Evolutionary conservation across 2,113 vertebrate species (phyloP).

Genomic region (Pandion haliaetus): DNA sequence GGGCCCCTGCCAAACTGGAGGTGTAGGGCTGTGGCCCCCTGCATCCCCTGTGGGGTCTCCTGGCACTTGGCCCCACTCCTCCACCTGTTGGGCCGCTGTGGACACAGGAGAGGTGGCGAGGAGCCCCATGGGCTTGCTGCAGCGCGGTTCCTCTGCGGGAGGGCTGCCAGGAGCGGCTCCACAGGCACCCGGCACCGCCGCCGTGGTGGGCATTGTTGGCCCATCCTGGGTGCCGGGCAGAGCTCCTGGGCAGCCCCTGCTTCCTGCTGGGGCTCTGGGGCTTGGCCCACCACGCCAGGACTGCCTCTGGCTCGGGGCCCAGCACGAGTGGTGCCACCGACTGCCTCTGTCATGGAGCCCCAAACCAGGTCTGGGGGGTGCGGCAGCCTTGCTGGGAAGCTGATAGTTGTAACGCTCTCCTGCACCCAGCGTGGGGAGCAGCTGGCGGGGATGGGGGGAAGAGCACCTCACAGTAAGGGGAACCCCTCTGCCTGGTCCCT

Average conservation of each 20-base stretch:
- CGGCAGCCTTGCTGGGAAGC: neutral
- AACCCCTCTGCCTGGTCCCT: accelerated
- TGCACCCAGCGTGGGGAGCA: neutral
- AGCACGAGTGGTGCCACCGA: neutral
- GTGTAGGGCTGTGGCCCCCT: neutral
- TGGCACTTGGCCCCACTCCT: neutral
- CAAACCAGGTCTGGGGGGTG: neutral
- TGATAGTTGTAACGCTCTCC: neutral
- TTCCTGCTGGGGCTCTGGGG: neutral
- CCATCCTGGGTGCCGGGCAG: neutral
- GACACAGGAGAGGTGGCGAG: neutral
- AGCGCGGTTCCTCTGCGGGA: accelerated
- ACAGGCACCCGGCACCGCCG: accelerated
- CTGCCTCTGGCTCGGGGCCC: neutral
- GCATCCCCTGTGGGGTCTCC: neutral
- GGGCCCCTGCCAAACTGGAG: neutral
- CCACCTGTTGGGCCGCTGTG: accelerated
- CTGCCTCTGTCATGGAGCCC: neutral
- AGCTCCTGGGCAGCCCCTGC: neutral
- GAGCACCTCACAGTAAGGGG: accelerated
- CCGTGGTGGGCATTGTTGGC: accelerated
- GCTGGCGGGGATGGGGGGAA: neutral
- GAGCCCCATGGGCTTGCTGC: neutral
- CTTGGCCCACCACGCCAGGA: neutral
- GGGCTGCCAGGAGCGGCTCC: neutral